These are phyloP conservation scores for Clarias magur DNA, from an alignment of 2,113 vertebrate genomes.

Conservation along the genomic window DNA sequence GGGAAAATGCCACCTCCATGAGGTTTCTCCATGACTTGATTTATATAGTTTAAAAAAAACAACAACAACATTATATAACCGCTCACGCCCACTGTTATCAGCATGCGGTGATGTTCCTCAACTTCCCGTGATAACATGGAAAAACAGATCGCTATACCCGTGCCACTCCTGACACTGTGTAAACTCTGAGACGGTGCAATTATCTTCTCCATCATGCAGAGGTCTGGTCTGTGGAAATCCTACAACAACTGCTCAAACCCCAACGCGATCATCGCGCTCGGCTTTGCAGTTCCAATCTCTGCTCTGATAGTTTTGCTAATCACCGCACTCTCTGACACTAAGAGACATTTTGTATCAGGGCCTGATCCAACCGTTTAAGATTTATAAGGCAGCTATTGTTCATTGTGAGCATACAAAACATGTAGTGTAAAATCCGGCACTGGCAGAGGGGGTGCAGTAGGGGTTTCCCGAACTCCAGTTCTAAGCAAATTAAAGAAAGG, in stretches of 20 bases:
- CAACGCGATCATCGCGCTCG: not conserved
- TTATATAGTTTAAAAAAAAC: constrained; percentile 8
- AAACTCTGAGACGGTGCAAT: not conserved
- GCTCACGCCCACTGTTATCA: constrained; percentile 31
- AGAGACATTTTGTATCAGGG: not conserved
- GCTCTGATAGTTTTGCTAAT: constrained; percentile 4
- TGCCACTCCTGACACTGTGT: constrained; percentile 13
- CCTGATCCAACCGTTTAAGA: not conserved
- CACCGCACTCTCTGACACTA: not conserved
- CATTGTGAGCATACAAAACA: not conserved
- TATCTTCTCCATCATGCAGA: constrained; percentile 26
- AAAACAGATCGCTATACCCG: constrained; percentile 34
- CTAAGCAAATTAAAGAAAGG: not conserved
- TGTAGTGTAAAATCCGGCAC: not conserved
- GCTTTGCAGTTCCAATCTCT: not conserved
- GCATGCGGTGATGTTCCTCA: constrained; percentile 19
- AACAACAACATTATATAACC: not conserved
- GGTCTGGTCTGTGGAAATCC: constrained; percentile 14
- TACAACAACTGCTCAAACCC: not conserved
- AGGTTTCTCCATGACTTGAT: constrained; percentile 43
- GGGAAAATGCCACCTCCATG: constrained; percentile 46
- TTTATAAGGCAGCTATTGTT: not conserved
- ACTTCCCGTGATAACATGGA: constrained; percentile 49
- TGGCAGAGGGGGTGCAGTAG: not conserved
- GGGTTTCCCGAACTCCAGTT: constrained; percentile 12